Evolutionary conservation across 2,888 invertebrate genomes (phyloP).

Genomic region (Lamproptera curius): DNA sequence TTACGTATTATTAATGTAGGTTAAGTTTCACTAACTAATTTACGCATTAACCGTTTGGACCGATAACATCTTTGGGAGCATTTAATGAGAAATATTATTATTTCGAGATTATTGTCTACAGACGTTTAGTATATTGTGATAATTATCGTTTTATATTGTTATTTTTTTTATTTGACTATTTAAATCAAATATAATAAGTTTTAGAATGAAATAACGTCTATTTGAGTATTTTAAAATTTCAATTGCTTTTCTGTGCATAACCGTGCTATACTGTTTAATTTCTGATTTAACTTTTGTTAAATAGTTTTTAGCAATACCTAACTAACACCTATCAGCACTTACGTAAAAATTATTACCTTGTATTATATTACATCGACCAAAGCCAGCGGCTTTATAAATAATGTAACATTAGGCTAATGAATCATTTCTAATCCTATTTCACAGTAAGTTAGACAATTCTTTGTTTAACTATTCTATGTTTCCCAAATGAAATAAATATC

Average conservation of each 20-base stretch:
- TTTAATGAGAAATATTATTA: conserved; percentile 43
- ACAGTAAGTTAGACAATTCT: not conserved
- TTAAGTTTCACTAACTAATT: conserved; percentile 41
- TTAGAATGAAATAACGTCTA: too few relatives aligned
- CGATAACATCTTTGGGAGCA: conserved; percentile 45
- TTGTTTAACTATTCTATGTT: too few relatives aligned
- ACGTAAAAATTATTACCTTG: conserved; percentile 7
- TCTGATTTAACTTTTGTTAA: too few relatives aligned
- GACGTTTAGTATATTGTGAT: conserved; percentile 30
- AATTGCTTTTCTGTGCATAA: too few relatives aligned
- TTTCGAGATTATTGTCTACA: conserved; percentile 35
- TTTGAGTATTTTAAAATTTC: too few relatives aligned
- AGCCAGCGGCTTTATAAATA: not conserved
- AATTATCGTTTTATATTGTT: conserved; percentile 16
- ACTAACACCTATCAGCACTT: not conserved
- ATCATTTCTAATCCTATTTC: not conserved
- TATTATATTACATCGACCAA: not conserved
- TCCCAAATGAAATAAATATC: not conserved
- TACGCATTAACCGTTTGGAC: conserved; percentile 41
- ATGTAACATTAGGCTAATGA: not conserved
- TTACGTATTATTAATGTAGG: conserved; percentile 43
- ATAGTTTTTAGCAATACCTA: not conserved
- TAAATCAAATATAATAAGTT: too few relatives aligned
- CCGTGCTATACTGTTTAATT: too few relatives aligned
- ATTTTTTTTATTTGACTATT: too few relatives aligned